Evolutionary conservation across 1,140 invertebrate species (phyloP).

Genomic region (Neuroterus valhalla): DNA sequence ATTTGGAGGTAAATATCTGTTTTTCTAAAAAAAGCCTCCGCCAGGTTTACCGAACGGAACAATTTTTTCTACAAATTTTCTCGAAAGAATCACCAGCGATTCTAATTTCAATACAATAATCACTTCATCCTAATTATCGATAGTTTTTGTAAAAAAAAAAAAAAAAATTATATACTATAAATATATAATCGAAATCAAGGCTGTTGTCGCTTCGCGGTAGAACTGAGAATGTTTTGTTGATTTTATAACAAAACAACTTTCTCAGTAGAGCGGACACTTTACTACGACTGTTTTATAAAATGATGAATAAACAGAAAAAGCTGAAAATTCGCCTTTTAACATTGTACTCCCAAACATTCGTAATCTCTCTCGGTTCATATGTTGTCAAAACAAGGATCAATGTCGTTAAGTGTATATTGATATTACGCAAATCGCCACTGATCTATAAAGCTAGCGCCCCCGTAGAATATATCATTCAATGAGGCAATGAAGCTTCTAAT

Average conservation of each 20-base stretch:
- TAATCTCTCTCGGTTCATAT: constrained; percentile 1
- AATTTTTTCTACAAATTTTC: constrained; percentile 62
- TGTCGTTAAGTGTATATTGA: constrained; percentile 6
- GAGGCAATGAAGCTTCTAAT: constrained; percentile 20
- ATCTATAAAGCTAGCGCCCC: neutral
- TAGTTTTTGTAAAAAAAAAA: constrained; percentile 27
- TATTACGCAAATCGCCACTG: constrained; percentile 11
- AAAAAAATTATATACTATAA: constrained; percentile 3
- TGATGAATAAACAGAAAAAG: constrained; percentile 27
- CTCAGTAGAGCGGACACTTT: constrained; percentile 28
- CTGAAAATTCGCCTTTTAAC: constrained; percentile 16
- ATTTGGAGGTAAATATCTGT: constrained; percentile 34
- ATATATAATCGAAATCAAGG: constrained; percentile 14
- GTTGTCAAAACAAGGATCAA: constrained; percentile 6
- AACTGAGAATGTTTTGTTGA: constrained; percentile 29
- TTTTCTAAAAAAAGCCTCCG: constrained; percentile 31
- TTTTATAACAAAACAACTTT: constrained; percentile 21
- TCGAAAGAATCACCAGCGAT: constrained; percentile 41
- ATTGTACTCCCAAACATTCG: constrained; percentile 9
- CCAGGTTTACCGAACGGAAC: constrained; percentile 61
- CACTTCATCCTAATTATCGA: neutral
- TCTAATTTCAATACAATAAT: constrained; percentile 24
- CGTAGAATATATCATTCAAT: neutral
- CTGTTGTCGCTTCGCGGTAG: constrained; percentile 26
- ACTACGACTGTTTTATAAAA: constrained; percentile 28